phyloP scores from a whole-genome alignment of 2,888 invertebrate species.

The Temnothorax unifasciatus region DNA sequence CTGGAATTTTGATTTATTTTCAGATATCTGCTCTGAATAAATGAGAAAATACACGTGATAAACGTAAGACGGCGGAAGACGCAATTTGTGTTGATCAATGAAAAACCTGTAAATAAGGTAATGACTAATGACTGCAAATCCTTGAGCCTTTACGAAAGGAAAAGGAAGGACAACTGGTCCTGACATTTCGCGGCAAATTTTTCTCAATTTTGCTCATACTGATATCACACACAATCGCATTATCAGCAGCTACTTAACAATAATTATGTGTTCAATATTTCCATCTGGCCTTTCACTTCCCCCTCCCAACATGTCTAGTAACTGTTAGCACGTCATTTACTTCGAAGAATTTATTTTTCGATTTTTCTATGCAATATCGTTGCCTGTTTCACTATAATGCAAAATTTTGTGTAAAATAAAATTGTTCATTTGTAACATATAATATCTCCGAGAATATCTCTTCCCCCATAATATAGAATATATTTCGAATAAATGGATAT shows the following conservation, averaged over 20 bases:
- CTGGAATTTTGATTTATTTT: neutral
- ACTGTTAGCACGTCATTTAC: neutral
- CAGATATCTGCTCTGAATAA: neutral
- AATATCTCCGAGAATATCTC: neutral
- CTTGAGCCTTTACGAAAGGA: neutral
- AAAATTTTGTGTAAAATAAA: neutral
- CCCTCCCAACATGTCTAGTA: neutral
- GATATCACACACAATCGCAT: neutral
- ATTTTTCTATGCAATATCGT: neutral
- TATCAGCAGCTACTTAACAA: neutral
- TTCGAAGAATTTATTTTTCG: neutral
- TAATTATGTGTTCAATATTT: conserved; percentile 7
- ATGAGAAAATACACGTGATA: neutral
- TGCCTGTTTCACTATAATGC: neutral
- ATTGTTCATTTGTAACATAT: neutral
- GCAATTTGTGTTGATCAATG: neutral
- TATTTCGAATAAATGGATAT: neutral
- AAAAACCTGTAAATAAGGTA: neutral
- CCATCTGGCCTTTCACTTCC: neutral
- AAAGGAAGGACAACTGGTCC: neutral
- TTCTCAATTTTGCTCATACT: conserved; percentile 5
- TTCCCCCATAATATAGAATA: neutral
- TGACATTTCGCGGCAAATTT: conserved; percentile 1
- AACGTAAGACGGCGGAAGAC: neutral
- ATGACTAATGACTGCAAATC: neutral